Percentiles rank a stretch among this genome's conserved stretches.
Conservation (phyloP, 2,888 invertebrate genomes). For the Meandrusa payeni region DNA sequence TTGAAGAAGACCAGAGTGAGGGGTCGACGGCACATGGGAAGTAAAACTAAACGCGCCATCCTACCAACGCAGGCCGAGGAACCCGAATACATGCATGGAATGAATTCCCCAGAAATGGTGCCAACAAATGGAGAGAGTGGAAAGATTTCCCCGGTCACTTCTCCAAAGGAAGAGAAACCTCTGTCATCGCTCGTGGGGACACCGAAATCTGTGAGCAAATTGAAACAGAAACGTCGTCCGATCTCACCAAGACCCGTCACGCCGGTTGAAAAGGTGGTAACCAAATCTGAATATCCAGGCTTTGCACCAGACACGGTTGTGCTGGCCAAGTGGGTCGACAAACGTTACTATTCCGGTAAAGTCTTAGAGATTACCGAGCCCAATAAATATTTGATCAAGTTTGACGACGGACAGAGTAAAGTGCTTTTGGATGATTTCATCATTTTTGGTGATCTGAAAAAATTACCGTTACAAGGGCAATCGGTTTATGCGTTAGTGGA, state of each 20-base stretch:
- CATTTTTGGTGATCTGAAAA: slow-evolving; percentile 75
- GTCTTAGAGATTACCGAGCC: slow-evolving; percentile 78
- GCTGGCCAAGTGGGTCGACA: slow-evolving; percentile 85
- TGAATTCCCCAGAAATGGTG: slow-evolving; percentile 76
- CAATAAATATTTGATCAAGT: slow-evolving; percentile 82
- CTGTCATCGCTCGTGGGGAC: slow-evolving; percentile 55
- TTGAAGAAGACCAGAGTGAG: slow-evolving; percentile 69
- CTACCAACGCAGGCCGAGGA: slow-evolving; percentile 70
- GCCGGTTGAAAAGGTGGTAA: slow-evolving; percentile 57
- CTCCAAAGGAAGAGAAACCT: slow-evolving; percentile 66
- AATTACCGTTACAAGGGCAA: slow-evolving; percentile 76
- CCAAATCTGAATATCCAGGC: slow-evolving; percentile 62
- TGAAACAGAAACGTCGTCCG: slow-evolving; percentile 65
- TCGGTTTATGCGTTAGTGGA: slow-evolving; percentile 78
- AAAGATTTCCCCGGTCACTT: slow-evolving; percentile 52
- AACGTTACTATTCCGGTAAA: slow-evolving; percentile 84
- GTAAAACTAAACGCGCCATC: slow-evolving; percentile 67
- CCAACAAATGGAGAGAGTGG: slow-evolving; percentile 60
- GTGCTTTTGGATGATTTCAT: slow-evolving; percentile 82
- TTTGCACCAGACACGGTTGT: slow-evolving; percentile 72
- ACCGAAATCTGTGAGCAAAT: slow-evolving; percentile 65
- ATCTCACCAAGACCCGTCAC: slow-evolving; percentile 68
- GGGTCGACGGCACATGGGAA: slow-evolving; percentile 63
- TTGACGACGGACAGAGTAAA: slow-evolving; percentile 83
- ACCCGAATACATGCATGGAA: slow-evolving; percentile 64